Base-by-base conservation (phyloP, 2,113 vertebrate genomes). In the Vanacampus margaritifer region DNA sequence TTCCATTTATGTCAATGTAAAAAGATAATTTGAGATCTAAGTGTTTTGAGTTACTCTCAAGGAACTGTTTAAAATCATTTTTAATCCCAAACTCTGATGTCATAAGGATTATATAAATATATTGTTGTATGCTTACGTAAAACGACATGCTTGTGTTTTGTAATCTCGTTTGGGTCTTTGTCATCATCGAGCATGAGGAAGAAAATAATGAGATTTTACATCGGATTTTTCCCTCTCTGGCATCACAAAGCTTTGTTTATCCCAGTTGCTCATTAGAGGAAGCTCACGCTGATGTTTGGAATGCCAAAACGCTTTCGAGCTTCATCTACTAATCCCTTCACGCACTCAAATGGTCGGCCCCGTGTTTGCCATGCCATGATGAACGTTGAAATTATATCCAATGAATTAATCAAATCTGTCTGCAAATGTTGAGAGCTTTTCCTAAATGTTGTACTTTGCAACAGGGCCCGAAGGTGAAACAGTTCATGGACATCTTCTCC, bases 401-500 rank as follows among this genome's bases (percentile, higher is more conserved):
- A 23, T 45, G 57, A 12, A 1, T 0, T 5, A n/a, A 24, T 62
- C 8, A 16, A 24, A 24, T 24, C 36, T 62, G 16, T 13, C 5
- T 14, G 24, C 2, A 14, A 17, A 56, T 17, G 13, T 6, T 16
- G 26, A 35, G 17, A 19, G 17, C 32, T 19, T 46, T 19, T 46
- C 5, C 45, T 17, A 35, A n/a, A 37, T 43, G 32, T 48, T 59
- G 0, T 54, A 0, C 62, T 43, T n/a, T 70, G 10, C 3, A 0
- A 62, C 64, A 94, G 94, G 94, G 94, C 11, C 93, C 93, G 5
- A 92, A 88, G 56, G 85, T 95, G 60, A 94, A 94, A 71, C 94
- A 95, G 84, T 95, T 91, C 57, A 95, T 95, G 94, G 94, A 95
- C 73, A 91, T 95, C 59, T 95, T 95, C 89, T 94, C 94, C 58